A percentile compares a stretch with the other conserved stretches of the same genome.
phyloP scores from a whole-genome alignment of 92 coral and sea anemone genomes.

The Anthopleura xanthogrammica region DNA sequence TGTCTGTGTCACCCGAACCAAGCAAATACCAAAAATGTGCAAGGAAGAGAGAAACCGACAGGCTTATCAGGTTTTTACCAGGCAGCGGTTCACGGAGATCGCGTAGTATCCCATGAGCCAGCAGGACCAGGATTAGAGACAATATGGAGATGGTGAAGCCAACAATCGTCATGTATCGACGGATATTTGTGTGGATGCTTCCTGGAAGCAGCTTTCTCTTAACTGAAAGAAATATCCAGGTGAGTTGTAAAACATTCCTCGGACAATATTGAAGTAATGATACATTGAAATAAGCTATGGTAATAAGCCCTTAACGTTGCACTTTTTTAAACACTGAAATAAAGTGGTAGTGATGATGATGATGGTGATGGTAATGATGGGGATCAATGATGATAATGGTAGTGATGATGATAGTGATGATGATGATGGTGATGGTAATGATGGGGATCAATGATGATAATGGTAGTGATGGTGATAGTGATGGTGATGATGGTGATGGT shows the following conservation, averaged over 20 bases:
- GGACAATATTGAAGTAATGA: neutral
- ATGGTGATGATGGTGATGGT: too few relatives aligned
- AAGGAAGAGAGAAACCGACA: conserved; percentile 73
- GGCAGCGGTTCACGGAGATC: conserved; percentile 88
- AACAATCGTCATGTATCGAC: conserved; percentile 62
- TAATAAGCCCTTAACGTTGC: too few relatives aligned
- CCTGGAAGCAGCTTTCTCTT: neutral
- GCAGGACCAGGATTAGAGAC: conserved; percentile 54
- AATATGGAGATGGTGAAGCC: conserved; percentile 69
- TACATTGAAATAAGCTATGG: neutral
- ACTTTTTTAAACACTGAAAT: too few relatives aligned
- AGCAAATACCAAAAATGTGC: conserved; percentile 80
- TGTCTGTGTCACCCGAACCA: conserved; percentile 79
- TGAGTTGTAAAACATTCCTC: neutral
- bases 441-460: too few relatives aligned
- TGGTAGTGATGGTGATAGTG: too few relatives aligned
- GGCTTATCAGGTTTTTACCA: conserved; percentile 89
- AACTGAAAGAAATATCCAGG: neutral
- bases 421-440: too few relatives aligned
- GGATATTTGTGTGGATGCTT: conserved; percentile 23
- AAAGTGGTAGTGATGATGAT: too few relatives aligned
- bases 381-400: too few relatives aligned
- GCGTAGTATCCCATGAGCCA: conserved; percentile 61
- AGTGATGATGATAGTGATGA: too few relatives aligned
- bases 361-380: too few relatives aligned